Percentiles rank a stretch among this genome's conserved stretches.
These are phyloP conservation scores for Gulo gulo DNA, from an alignment of 2,113 vertebrate genomes.

Conservation along the genomic window DNA sequence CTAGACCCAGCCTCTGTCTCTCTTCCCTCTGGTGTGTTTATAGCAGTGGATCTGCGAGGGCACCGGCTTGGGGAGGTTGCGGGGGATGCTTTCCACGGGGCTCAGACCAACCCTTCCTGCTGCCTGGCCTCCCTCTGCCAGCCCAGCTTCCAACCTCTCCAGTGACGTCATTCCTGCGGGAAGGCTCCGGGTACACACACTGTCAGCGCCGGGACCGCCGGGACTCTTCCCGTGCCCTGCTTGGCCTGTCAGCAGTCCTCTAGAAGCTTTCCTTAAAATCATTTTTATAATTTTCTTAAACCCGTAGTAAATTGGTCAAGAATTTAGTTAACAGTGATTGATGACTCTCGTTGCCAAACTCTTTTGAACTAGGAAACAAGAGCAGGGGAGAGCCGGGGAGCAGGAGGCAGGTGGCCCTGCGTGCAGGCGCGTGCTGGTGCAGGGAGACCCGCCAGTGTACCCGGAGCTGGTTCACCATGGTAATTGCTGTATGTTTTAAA, in stretches of 20 bases:
- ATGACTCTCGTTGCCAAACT: neutral
- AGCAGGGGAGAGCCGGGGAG: no score
- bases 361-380: neutral
- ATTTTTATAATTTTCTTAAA: neutral
- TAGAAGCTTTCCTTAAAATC: neutral
- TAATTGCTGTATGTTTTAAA: neutral
- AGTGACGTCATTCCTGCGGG: neutral
- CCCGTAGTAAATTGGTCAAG: neutral
- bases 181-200: constrained; percentile 26
- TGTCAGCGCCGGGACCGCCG: neutral
- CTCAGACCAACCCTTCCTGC: neutral
- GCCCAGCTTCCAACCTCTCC: neutral
- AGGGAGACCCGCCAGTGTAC: neutral
- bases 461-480: neutral
- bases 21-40: neutral
- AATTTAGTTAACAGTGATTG: neutral
- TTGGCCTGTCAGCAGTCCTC: neutral
- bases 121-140: accelerated
- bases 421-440: neutral
- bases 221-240: neutral
- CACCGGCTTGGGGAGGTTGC: neutral
- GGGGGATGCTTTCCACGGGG: neutral
- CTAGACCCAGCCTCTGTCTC: neutral
- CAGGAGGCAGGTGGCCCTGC: neutral
- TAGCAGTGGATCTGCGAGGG: neutral